These are phyloP conservation scores for Meloe dianella DNA, from an alignment of 2,888 invertebrate genomes.

Conservation along the genomic window DNA sequence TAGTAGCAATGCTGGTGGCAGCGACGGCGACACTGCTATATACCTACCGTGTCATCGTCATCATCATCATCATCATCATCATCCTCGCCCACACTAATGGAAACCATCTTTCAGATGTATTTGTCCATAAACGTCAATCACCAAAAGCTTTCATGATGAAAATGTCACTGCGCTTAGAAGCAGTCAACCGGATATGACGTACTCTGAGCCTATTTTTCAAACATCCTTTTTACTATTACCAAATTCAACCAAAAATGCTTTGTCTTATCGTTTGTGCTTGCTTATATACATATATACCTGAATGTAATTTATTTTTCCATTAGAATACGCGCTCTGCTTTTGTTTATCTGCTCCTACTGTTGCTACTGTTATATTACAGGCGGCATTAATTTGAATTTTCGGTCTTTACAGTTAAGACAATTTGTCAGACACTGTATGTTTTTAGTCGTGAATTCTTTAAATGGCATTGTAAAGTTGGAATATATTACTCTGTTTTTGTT, in stretches of 20 bases:
- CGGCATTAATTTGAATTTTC: conserved; percentile 42
- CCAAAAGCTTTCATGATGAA: conserved; percentile 21
- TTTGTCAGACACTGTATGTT: conserved; percentile 39
- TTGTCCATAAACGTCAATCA: conserved; percentile 41
- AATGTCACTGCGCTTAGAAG: conserved; percentile 19
- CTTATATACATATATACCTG: conserved; percentile 32
- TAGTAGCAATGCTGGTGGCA: conserved; percentile 10
- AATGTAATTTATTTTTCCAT: conserved; percentile 44
- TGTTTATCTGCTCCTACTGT: conserved; percentile 36
- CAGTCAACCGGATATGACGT: conserved; percentile 24
- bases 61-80: not conserved
- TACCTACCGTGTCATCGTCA: not conserved
- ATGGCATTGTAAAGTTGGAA: conserved; percentile 35
- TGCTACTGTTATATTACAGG: not conserved
- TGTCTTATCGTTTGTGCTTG: conserved; percentile 29
- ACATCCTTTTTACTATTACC: not conserved
- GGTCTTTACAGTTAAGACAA: conserved; percentile 39
- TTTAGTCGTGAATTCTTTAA: conserved; percentile 32
- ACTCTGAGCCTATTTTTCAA: conserved; percentile 27
- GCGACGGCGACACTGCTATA: conserved; percentile 4
- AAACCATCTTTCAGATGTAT: conserved; percentile 35
- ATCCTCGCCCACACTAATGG: conserved; percentile 30
- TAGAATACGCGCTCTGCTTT: conserved; percentile 35
- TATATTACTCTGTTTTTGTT: conserved; percentile 33
- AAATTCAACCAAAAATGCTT: conserved; percentile 34